Evolutionary conservation across 2,113 vertebrate genomes (phyloP).

Genomic region (Crotalus tigris): DNA sequence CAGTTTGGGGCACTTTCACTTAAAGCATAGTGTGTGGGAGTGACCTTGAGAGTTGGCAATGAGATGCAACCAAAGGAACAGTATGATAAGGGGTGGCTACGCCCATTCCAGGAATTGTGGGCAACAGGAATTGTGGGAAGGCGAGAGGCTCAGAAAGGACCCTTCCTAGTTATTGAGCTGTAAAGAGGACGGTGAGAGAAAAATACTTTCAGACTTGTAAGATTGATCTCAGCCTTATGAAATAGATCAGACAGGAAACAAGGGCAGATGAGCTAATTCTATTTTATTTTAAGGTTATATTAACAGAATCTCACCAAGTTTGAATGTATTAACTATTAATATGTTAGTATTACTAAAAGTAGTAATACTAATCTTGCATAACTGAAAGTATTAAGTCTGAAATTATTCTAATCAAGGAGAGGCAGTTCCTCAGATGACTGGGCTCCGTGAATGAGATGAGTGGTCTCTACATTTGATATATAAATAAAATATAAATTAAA

Average conservation of each 20-base stretch:
- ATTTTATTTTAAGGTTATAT: background rate
- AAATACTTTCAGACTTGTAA: background rate
- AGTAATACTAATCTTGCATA: too few species aligned
- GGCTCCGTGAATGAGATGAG: too few species aligned
- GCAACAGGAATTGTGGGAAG: background rate
- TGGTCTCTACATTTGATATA: too few species aligned
- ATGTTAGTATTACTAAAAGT: too few species aligned
- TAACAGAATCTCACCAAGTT: background rate
- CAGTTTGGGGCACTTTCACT: background rate
- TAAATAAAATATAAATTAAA: too few species aligned
- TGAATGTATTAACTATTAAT: background rate
- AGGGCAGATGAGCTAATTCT: background rate
- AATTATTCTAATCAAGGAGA: background rate
- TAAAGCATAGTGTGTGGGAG: background rate
- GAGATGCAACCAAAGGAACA: background rate
- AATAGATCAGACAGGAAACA: background rate
- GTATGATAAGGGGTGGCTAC: background rate
- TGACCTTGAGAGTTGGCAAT: background rate
- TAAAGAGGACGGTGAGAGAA: background rate
- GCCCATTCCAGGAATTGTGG: background rate
- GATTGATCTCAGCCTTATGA: background rate
- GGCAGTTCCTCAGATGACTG: too few species aligned
- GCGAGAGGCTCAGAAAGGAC: background rate
- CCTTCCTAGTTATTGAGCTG: background rate
- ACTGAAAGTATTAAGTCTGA: background rate